Percentiles rank a stretch among this genome's conserved stretches.
phyloP scores from a whole-genome alignment of 1,140 invertebrate species.

The Penaeus chinensis region DNA sequence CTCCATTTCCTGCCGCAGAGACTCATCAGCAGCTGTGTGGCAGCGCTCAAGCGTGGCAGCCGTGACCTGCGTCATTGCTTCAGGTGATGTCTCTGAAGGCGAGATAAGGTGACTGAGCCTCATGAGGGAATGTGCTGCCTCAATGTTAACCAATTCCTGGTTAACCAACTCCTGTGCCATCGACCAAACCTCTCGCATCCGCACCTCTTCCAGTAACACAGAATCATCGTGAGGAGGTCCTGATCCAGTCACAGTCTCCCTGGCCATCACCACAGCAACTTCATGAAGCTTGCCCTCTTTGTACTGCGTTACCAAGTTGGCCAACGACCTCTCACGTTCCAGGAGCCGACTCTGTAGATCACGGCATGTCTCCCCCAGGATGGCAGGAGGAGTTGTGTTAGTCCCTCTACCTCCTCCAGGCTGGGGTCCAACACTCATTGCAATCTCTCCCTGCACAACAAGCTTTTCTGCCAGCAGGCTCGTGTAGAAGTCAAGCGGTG shows the following conservation, averaged over 20 bases:
- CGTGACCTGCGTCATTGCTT: background rate
- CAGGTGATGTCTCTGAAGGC: constrained; percentile 16
- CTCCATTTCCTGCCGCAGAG: constrained; percentile 78
- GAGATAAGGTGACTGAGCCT: constrained; percentile 72
- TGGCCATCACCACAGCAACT: constrained; percentile 70
- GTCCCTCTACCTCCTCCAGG: constrained; percentile 15
- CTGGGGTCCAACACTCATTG: constrained; percentile 22
- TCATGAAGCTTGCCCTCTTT: constrained; percentile 78
- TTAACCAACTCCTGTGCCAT: constrained; percentile 76
- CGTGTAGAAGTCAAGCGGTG: constrained; percentile 62
- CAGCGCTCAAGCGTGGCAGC: constrained; percentile 51
- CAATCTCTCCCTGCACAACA: constrained; percentile 60
- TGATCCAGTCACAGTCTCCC: constrained; percentile 62
- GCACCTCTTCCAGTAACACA: constrained; percentile 67
- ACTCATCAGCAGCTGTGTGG: constrained; percentile 73
- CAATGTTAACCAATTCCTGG: constrained; percentile 78
- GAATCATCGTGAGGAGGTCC: constrained; percentile 61
- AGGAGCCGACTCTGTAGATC: constrained; percentile 60
- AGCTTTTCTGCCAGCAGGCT: constrained; percentile 63
- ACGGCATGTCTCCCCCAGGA: constrained; percentile 52
- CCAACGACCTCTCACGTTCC: constrained; percentile 66
- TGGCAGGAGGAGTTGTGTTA: background rate
- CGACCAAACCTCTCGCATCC: constrained; percentile 77
- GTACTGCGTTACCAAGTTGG: constrained; percentile 74
- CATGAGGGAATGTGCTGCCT: constrained; percentile 78